Evolutionary conservation across 2,113 vertebrate genomes (phyloP), one percentile per base, ranked within the genome.

Genomic region (Peromyscus leucopus): DNA sequence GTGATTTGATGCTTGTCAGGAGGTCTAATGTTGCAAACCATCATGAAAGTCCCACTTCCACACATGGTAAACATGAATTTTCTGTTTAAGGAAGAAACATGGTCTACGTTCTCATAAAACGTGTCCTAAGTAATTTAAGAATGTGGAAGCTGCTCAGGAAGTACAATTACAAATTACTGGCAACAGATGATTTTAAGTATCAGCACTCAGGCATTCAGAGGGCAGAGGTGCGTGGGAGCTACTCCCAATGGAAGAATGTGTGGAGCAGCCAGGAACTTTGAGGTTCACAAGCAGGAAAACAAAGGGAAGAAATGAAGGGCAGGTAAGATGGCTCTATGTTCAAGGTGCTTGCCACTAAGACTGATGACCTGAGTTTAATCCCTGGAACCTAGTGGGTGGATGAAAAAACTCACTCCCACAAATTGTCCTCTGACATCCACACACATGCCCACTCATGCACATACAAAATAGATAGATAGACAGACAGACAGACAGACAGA

Each of bases 1-100:
- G 17, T 65, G n/a, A 46, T 69, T 85, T 94, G 33, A 92, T 71
- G 22, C 31, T 84, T 31, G 31, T 51, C 51, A 22, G 6, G 36
- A 96, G 65, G 39, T 91, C 78, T 69, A 48, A 92, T 75, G 28
- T 79, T 87, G 10, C 36, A 67, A 89, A 86, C 63, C 28, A 63
- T 26, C 51, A 9, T 55, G 80, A 94, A 96, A 93, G 51, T 72
- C 4, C 42, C 61, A 95, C 61, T 96, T 94, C 93, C 46, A 48
- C 74, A 92, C 92, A 67, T 59, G 9, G 79, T 28, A 33, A 93
- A 36, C 55, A 71, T 51, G 63, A 42, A n/a, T 75, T 96, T 84
- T 90, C 89, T 92, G 48, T 55, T 22, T 46, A 86, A 55, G 55
- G 46, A 24, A 82, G 46, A 74, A 72, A n/a, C 1, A 7, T 8